Percentiles rank a stretch among this genome's conserved stretches.
Evolutionary conservation across 2,113 vertebrate species (phyloP).

Genomic region (Sinocyclocheilus rhinocerous): DNA sequence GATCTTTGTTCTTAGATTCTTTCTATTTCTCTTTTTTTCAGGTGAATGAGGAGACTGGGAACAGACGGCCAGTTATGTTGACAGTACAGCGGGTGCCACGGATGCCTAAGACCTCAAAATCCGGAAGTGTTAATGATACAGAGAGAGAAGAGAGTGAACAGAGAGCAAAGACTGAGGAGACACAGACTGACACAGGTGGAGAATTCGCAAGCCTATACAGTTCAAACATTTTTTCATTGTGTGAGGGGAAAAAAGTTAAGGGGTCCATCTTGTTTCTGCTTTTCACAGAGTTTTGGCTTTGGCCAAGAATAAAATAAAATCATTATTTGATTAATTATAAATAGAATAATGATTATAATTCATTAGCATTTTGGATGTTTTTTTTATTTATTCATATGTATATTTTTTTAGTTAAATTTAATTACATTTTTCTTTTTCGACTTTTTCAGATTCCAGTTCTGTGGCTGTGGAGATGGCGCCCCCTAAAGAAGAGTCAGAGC

Average conservation of each 20-base stretch:
- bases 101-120: slow-evolving; percentile 79
- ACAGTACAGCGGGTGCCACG: slow-evolving; percentile 86
- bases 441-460: slow-evolving; percentile 66
- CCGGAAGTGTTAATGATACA: slow-evolving; percentile 79
- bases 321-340: no score
- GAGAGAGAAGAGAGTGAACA: slow-evolving; percentile 84
- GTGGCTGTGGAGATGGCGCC: slow-evolving; percentile 73
- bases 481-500: slow-evolving; percentile 72
- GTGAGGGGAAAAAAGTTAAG: no score
- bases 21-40: slow-evolving; percentile 54
- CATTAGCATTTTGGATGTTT: neutral
- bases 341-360: no score
- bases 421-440: no score
- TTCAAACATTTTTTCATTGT: no score
- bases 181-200: slow-evolving; percentile 66
- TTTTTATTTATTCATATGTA: no score
- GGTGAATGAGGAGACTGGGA: slow-evolving; percentile 94
- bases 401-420: no score
- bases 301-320: no score
- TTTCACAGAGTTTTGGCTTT: no score
- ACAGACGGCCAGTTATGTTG: slow-evolving; percentile 90
- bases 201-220: neutral
- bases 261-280: no score
- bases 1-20: neutral
- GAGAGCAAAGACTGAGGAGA: slow-evolving; percentile 71